Percentiles rank a stretch among this genome's conserved stretches.
phyloP scores from a whole-genome alignment of 35 echinoderm and acorn worm species.

The Apostichopus parvimensis region DNA sequence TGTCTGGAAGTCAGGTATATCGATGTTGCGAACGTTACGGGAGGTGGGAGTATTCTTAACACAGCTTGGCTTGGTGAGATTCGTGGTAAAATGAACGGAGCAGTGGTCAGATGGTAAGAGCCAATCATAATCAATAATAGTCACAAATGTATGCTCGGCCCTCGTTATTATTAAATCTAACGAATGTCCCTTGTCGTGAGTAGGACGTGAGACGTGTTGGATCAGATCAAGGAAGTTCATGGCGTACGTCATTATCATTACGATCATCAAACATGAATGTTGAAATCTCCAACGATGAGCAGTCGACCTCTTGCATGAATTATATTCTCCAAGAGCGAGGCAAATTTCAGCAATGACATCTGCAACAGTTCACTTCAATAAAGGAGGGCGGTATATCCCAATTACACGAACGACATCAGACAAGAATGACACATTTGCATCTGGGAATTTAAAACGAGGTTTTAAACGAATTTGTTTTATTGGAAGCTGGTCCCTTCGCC shows the following conservation, averaged over 20 bases:
- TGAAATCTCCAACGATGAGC: slow-evolving; percentile 32
- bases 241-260: slow-evolving; percentile 20
- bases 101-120: slow-evolving; percentile 17
- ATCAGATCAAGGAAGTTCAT: slow-evolving; percentile 37
- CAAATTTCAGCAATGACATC: slow-evolving; percentile 39
- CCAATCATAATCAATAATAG: slow-evolving; percentile 15
- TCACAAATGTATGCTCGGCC: slow-evolving; percentile 13
- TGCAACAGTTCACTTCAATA: not conserved
- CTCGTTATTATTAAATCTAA: slow-evolving; percentile 69
- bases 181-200: slow-evolving; percentile 61
- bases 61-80: slow-evolving; percentile 15
- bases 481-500: too few species aligned
- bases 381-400: slow-evolving; percentile 14
- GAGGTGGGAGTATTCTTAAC: not conserved
- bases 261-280: slow-evolving; percentile 22
- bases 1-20: not conserved
- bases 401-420: slow-evolving; percentile 4
- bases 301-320: slow-evolving; percentile 9
- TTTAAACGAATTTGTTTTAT: not conserved
- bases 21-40: slow-evolving; percentile 27
- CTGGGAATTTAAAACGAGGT: not conserved
- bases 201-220: slow-evolving; percentile 54
- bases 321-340: slow-evolving; percentile 14
- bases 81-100: slow-evolving; percentile 5
- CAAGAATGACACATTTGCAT: slow-evolving; percentile 19